These are phyloP conservation scores for Synergus umbraculus DNA, from an alignment of 2,888 invertebrate species.

Conservation along the genomic window DNA sequence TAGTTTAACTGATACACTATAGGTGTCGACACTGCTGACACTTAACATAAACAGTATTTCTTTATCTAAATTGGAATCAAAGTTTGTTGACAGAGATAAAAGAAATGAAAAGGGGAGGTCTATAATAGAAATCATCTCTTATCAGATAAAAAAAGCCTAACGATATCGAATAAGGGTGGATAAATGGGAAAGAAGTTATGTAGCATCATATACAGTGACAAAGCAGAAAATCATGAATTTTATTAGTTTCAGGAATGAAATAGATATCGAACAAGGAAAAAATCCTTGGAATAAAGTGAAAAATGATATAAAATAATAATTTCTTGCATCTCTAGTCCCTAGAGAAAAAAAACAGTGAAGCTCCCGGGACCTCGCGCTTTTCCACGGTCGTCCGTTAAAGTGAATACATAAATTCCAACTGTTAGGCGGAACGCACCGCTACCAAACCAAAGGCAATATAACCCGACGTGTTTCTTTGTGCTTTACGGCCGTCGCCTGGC, in stretches of 20 bases:
- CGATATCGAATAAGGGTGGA: constrained; percentile 1
- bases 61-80: background rate
- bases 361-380: background rate
- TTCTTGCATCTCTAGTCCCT: background rate
- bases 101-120: background rate
- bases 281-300: background rate
- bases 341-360: background rate
- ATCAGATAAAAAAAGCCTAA: background rate
- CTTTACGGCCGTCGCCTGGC: constrained; percentile 58
- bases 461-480: constrained; percentile 63
- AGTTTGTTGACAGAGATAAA: background rate
- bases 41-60: background rate
- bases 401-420: constrained; percentile 67
- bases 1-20: background rate
- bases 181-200: background rate
- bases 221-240: background rate
- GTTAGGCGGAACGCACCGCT: constrained; percentile 54
- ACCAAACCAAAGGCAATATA: constrained; percentile 55
- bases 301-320: background rate
- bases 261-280: background rate
- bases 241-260: constrained; percentile 16
- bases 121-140: background rate
- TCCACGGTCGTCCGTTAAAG: constrained; percentile 49
- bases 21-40: background rate
- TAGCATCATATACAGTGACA: constrained; percentile 14